Evolutionary conservation across 2,113 vertebrate species (phyloP).

Genomic region (Gallinago jamesoni): DNA sequence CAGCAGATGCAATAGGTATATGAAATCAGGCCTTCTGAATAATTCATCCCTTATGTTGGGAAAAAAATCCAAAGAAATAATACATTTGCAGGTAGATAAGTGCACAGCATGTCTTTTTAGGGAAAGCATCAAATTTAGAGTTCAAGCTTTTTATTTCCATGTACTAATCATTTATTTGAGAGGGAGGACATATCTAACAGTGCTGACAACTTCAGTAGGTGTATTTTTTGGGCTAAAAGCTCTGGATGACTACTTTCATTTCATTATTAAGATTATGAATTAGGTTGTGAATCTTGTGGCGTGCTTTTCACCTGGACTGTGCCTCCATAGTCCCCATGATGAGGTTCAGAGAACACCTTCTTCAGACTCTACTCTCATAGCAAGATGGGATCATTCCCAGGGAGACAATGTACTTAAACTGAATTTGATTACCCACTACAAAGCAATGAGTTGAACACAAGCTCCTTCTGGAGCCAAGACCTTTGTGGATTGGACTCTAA

Average conservation of each 20-base stretch:
- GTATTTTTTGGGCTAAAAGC: not conserved
- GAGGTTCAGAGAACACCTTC: not conserved
- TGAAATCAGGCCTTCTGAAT: slow-evolving; percentile 66
- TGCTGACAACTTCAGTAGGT: not conserved
- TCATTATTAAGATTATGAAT: not conserved
- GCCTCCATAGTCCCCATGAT: not conserved
- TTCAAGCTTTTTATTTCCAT: not conserved
- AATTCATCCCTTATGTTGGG: slow-evolving; percentile 40
- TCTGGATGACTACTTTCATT: not conserved
- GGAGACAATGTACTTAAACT: not conserved
- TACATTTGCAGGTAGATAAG: slow-evolving; percentile 47
- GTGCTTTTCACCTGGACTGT: not conserved
- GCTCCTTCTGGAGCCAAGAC: slow-evolving; percentile 36
- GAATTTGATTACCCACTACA: not conserved
- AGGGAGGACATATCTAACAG: too few species aligned
- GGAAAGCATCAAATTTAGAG: not conserved
- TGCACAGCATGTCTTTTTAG: slow-evolving; percentile 37
- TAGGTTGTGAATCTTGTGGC: not conserved
- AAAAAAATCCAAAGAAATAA: slow-evolving; percentile 51
- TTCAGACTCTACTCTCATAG: not conserved
- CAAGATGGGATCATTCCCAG: not conserved
- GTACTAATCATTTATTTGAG: not conserved
- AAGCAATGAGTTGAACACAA: not conserved
- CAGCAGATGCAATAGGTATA: slow-evolving; percentile 57
- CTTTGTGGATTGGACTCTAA: slow-evolving; percentile 62